Conservation (phyloP, 2,888 invertebrate species). For the Lymantria monacha region DNA sequence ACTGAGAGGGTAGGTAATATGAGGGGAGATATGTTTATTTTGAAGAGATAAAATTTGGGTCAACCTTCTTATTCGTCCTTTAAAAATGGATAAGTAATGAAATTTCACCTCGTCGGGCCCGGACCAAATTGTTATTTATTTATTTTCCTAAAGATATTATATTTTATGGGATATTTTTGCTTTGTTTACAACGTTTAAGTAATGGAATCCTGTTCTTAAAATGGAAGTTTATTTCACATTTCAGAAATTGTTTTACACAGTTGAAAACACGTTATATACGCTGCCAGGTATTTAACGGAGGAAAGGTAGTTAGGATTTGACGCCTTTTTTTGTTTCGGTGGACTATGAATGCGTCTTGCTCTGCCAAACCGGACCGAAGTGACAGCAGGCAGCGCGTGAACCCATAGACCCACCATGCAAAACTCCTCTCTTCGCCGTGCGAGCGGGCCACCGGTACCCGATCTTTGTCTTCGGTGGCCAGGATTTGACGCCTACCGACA, state of each 20-base stretch:
- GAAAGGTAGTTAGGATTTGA: too few relatives aligned
- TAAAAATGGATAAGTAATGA: slow-evolving; percentile 41
- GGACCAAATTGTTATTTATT: slow-evolving; percentile 29
- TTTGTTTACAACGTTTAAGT: slow-evolving; percentile 2
- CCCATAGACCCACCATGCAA: too few relatives aligned
- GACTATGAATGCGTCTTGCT: too few relatives aligned
- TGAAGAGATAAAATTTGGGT: slow-evolving; percentile 39
- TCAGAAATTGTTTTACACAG: not conserved
- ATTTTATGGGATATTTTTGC: slow-evolving; percentile 10
- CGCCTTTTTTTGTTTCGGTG: too few relatives aligned
- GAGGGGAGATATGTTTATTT: slow-evolving; percentile 32
- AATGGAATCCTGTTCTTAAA: slow-evolving; percentile 1
- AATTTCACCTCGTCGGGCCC: slow-evolving; percentile 32
- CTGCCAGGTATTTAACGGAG: too few relatives aligned
- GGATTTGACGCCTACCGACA: too few relatives aligned
- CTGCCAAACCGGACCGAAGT: too few relatives aligned
- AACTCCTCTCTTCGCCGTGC: too few relatives aligned
- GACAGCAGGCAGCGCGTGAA: too few relatives aligned
- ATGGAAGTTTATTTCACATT: not conserved
- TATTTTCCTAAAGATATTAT: slow-evolving; percentile 24
- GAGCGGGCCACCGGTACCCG: too few relatives aligned
- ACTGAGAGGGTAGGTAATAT: slow-evolving; percentile 23
- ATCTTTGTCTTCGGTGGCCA: too few relatives aligned
- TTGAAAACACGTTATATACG: too few relatives aligned
- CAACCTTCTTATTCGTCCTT: slow-evolving; percentile 34